Evolutionary conservation across 53 echinoderm and acorn worm species (phyloP), one percentile per base, ranked within the genome.

Genomic region (Hippasteria phrygiana): DNA sequence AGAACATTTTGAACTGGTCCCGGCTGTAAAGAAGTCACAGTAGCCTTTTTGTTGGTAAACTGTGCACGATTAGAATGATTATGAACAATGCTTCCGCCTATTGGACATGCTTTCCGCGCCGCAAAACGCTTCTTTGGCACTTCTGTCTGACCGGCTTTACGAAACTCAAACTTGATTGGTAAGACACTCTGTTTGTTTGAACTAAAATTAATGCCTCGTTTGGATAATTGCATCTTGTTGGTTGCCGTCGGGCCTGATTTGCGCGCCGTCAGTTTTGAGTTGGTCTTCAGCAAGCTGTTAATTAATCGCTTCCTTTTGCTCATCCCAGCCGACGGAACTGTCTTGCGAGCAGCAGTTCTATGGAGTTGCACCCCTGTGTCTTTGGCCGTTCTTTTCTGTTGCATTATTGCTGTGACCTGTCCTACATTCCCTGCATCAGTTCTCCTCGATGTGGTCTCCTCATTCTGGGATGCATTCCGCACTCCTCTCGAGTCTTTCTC

Each of bases 161-260:
- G 85, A 85, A 85, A 85, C 17, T 85, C 71, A 69, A 85, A 71
- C 26, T 4, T 69, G n/a, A 85, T 31, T 8, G 82, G 82, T 32
- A 85, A 37, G 13, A 31, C 48, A 50, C 47, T 45, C 28, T 24
- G 35, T 35, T 51, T 69, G 39, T 17, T 17, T 4, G 71, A 46
- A 20, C 50, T 75, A 12, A 73, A 43, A 24, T 73, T 20, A 13
- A 9, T 18, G 7, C 42, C 24, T n/a, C 22, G 18, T 10, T 64
- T 46, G 13, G 1, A 3, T 24, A 70, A 26, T 28, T 47, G 35
- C 50, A 29, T 14, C 48, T 42, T 47, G 28, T 41, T 48, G 47
- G 50, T n/a, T n/a, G n/a, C 32, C 6, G 43, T 48, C 14, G 50
- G 75, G 47, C 41, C 75, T 8, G 75, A 27, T 17, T 75, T 75